A percentile compares a stretch with the other conserved stretches of the same genome.
phyloP scores from a whole-genome alignment of 2,888 invertebrate genomes.

The Pseudococcus viburni region DNA sequence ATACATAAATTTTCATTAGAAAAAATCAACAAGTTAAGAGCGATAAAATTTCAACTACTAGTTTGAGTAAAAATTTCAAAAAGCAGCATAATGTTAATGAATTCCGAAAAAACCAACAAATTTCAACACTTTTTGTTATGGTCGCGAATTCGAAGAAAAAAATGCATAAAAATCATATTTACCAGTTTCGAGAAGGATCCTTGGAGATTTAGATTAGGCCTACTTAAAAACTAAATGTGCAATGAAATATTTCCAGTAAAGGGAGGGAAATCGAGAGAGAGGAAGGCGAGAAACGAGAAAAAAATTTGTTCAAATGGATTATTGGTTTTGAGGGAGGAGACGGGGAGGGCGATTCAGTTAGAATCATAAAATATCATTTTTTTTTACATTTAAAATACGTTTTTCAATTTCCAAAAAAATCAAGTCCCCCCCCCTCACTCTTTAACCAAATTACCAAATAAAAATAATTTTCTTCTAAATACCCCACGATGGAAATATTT shows the following conservation, averaged over 20 bases:
- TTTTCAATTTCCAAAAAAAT: too few species aligned
- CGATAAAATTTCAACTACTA: not conserved
- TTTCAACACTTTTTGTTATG: conserved; percentile 29
- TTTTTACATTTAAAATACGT: too few species aligned
- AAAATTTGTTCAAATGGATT: not conserved
- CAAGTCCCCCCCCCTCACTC: too few species aligned
- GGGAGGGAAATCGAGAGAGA: too few species aligned
- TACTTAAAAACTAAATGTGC: not conserved
- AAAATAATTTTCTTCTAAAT: too few species aligned
- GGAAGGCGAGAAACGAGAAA: not conserved
- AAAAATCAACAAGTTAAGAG: not conserved
- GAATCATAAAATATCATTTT: not conserved
- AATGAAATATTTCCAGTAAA: not conserved
- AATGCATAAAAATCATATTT: conserved; percentile 22
- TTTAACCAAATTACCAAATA: too few species aligned
- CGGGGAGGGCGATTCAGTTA: too few species aligned
- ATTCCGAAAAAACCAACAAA: conserved; percentile 66
- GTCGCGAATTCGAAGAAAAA: not conserved
- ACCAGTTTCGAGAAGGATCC: conserved; percentile 21
- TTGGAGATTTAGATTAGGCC: conserved; percentile 26
- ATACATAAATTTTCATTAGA: not conserved
- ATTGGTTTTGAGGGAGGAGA: not conserved
- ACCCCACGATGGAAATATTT: conserved; percentile 1
- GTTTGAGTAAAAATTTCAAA: conserved; percentile 66
- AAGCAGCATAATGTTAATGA: conserved; percentile 69